Base-by-base conservation (phyloP, 2,113 vertebrate species). In the Osmerus eperlanus region DNA sequence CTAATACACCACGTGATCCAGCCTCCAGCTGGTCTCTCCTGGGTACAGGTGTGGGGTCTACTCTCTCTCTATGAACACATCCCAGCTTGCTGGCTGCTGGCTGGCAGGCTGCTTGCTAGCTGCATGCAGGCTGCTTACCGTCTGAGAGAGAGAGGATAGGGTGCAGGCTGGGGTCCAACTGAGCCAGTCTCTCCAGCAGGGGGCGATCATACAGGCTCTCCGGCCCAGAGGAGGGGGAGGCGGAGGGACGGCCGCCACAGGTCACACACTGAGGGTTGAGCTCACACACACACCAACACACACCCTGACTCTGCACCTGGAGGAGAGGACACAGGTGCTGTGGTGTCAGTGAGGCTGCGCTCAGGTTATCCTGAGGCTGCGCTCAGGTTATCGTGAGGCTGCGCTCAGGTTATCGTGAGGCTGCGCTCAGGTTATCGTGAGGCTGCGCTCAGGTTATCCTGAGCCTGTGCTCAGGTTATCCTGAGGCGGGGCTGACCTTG, bases 101-200 rank as follows among this genome's bases (percentile, higher is more conserved):
- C 7, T 28, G 25, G 7, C 32, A 6, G 32, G 32, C 41, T 47
- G 41, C 36, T 41, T 1, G 8, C 8, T 41, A 9, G 36, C 36
- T 41, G 36, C 9, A 12, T 2, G 41, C 41, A 8, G 9, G 2
- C 41, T 47, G 65, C 93, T 94, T 84, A 96, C 95, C 95, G 0
- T 95, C 94, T 29, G 92, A 85, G 90, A 96, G 94, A 2, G 95
- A 95, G 0, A 96, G 90, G 54, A 95, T 92, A 23, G 95, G 93
- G 51, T 96, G 95, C 78, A 95, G 78, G 58, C 94, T 94, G 0
- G 90, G 92, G 68, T 96, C 95, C 81, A 95, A 84, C 28, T 94
- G 93, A 67, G 94, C 90, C 16, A 95, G 93, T 32, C 94, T 92
- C 72, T 95, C 94, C 89, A 94, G 89, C 77, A 94, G 74, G 7